phyloP scores from a whole-genome alignment of 92 coral and sea anemone genomes.

The Bergia sp. region DNA sequence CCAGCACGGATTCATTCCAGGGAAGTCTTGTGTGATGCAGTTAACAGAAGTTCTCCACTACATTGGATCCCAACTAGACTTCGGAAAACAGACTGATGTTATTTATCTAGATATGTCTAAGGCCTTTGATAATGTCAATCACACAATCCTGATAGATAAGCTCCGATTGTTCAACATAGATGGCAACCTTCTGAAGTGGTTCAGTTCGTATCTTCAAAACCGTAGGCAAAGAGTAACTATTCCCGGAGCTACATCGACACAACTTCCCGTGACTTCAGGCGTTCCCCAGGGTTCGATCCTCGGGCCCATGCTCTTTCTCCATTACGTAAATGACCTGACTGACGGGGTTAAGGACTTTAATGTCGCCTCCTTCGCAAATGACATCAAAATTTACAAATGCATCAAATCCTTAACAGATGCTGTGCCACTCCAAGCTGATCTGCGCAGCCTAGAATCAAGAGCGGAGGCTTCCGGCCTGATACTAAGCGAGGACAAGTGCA shows the following conservation, averaged over 20 bases:
- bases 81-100: background rate
- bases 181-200: too few species aligned
- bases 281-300: background rate
- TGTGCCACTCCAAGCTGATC: background rate
- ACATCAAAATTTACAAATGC: background rate
- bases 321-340: background rate
- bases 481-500: too few species aligned
- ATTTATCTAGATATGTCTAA: background rate
- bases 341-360: background rate
- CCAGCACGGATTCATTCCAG: too few species aligned
- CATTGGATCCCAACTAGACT: background rate
- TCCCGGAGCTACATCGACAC: background rate
- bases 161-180: background rate
- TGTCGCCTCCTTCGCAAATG: too few species aligned
- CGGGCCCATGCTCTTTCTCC: background rate
- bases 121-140: background rate
- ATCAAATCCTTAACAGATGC: background rate
- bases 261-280: background rate
- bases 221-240: too few species aligned
- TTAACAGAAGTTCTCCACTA: background rate
- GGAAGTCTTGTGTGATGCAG: background rate
- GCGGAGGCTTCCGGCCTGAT: too few species aligned
- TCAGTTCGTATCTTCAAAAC: too few species aligned
- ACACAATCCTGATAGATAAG: background rate
- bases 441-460: too few species aligned